A percentile compares a stretch with the other conserved stretches of the same genome.
Conservation (phyloP, 2,888 invertebrate species). For the Lithophane ornitopus region DNA sequence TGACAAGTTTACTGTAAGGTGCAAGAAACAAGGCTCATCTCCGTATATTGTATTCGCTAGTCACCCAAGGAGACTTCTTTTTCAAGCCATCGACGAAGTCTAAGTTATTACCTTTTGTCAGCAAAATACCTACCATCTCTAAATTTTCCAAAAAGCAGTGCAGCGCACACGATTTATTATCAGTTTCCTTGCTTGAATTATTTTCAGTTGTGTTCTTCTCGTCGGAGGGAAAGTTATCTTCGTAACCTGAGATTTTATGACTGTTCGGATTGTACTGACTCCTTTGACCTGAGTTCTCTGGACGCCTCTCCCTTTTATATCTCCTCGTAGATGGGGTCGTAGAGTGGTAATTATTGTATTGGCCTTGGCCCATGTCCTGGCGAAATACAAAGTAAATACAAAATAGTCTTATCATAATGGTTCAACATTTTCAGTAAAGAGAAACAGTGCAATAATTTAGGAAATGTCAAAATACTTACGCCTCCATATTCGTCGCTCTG, state of each 20-base stretch:
- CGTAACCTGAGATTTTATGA: slow-evolving; percentile 71
- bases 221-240: slow-evolving; percentile 72
- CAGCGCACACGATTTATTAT: slow-evolving; percentile 89
- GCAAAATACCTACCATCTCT: slow-evolving; percentile 90
- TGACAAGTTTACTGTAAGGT: neutral
- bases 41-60: neutral
- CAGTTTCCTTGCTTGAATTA: slow-evolving; percentile 73
- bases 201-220: slow-evolving; percentile 77
- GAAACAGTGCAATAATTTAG: neutral
- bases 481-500: slow-evolving; percentile 76
- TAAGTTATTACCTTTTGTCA: neutral
- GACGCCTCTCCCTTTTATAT: slow-evolving; percentile 79
- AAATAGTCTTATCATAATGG: neutral
- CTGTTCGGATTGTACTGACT: slow-evolving; percentile 86
- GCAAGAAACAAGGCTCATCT: neutral
- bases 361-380: slow-evolving; percentile 72
- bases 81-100: neutral
- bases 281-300: slow-evolving; percentile 84
- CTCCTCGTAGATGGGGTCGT: slow-evolving; percentile 75
- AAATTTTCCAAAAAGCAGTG: slow-evolving; percentile 93
- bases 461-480: slow-evolving; percentile 72
- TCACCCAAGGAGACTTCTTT: neutral
- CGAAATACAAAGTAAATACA: neutral
- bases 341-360: slow-evolving; percentile 72
- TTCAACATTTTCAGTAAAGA: neutral